Evolutionary conservation across 2,797 vertebrate species (phyloP), one percentile per base, ranked within the genome.

Genomic region (Lemur catta): DNA sequence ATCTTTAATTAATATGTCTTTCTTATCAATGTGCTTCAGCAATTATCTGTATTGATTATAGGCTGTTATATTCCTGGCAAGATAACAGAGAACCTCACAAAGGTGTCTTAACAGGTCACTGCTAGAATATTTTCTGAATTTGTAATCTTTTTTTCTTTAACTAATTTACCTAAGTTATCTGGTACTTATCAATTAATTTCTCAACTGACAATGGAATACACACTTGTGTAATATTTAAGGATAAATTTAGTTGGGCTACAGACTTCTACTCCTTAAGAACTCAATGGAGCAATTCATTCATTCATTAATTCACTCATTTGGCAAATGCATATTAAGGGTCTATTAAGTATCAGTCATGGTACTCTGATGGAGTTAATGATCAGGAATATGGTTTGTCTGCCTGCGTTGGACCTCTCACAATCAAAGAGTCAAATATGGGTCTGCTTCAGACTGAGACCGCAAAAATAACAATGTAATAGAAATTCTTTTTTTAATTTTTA

Each of bases 1-100:
- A 96, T 61, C 52, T 96, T 95, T 94, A 94, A 97, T 97, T 96
- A 96, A 95, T 89, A 71, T 90, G 91, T 82, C 15, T 86, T 94
- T 38, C 41, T 30, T 89, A 96, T 0, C 0, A 76, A 96, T 76
- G 38, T 28, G 84, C 26, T 84, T 96, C n/a, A 97, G 89, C 43
- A 92, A 55, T 69, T 91, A 84, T 88, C 43, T 93, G 38, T 82
- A 93, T 93, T 96, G 89, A 94, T 81, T 72, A 95, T 67, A 57
- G 82, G 75, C 48, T 63, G 2, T 94, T 97, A 94, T 87, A 94
- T 95, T 95, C 82, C 86, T 48, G 33, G 76, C 61, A 93, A 84
- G 50, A 76, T 91, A 93, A 90, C 50, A 82, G 46, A 94, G 55
- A 93, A 28, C 50, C 43, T 96, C 84, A 93, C 89, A 94, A 50